phyloP scores from a whole-genome alignment of 2,113 vertebrate species.

The Pteropus alecto region DNA sequence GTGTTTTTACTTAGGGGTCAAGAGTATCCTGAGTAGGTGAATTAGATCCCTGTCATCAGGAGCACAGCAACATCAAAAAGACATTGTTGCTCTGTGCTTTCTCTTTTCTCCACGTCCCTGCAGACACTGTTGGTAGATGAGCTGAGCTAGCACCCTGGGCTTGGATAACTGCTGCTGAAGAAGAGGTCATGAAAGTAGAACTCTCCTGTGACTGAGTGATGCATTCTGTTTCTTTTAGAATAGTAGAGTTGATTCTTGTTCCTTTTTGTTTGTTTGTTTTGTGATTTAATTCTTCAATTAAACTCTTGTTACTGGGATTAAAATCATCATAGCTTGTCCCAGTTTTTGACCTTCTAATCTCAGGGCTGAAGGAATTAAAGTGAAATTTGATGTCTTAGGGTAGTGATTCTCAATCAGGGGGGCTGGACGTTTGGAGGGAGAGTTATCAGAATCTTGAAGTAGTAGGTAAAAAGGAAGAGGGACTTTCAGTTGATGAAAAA shows the following conservation, averaged over 20 bases:
- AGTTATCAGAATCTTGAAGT: not conserved
- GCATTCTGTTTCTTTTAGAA: not conserved
- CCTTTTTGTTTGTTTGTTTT: not conserved
- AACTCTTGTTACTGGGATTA: not conserved
- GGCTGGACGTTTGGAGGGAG: not conserved
- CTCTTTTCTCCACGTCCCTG: not conserved
- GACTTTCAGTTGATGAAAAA: not conserved
- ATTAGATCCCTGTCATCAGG: not conserved
- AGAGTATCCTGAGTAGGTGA: not conserved
- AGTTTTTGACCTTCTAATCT: not conserved
- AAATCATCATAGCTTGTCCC: not conserved
- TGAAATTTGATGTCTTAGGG: not conserved
- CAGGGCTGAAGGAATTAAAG: not conserved
- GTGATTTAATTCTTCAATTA: conserved; percentile 39
- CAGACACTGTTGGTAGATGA: not conserved
- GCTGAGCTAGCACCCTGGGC: not conserved
- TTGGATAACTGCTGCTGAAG: not conserved
- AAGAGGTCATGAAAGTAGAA: not conserved
- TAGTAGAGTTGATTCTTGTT: not conserved
- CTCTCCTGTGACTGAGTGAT: not conserved
- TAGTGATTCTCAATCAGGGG: not conserved
- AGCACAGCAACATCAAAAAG: not conserved
- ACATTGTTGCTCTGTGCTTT: not conserved
- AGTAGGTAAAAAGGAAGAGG: not conserved
- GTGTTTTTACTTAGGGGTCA: not conserved